phyloP scores from a whole-genome alignment of 1,140 invertebrate genomes.

The Nilaparvata lugens region DNA sequence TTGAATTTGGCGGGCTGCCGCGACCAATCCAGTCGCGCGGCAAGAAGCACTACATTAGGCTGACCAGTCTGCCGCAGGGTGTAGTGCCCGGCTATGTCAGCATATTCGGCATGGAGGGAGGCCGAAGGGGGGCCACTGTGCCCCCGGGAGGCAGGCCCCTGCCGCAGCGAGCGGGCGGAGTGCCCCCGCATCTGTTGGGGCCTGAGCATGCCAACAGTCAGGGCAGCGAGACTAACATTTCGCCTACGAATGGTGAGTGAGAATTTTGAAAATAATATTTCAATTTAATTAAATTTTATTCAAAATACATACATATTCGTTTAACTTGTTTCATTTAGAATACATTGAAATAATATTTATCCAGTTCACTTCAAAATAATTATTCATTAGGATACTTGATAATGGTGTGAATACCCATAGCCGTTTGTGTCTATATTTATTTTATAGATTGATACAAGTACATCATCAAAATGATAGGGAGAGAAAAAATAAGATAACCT shows the following conservation, averaged over 20 bases:
- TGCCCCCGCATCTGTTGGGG: constrained; percentile 13
- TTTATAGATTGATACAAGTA: no score
- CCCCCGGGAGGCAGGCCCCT: constrained; percentile 10
- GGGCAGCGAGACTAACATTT: neutral
- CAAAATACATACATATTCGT: no score
- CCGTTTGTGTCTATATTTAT: no score
- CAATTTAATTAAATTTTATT: neutral
- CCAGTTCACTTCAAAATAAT: no score
- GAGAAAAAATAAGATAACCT: no score
- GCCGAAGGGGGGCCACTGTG: constrained; percentile 27
- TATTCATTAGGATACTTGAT: no score
- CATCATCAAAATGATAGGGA: no score
- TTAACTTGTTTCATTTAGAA: no score
- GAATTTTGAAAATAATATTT: neutral
- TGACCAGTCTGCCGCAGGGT: constrained; percentile 68
- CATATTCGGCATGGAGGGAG: constrained; percentile 57
- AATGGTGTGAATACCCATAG: no score
- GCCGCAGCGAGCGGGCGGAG: neutral
- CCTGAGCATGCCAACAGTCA: neutral
- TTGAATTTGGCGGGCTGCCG: constrained; percentile 85
- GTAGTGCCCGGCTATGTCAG: constrained; percentile 55
- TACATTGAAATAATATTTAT: no score
- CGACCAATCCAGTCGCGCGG: constrained; percentile 73
- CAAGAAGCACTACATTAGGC: constrained; percentile 72
- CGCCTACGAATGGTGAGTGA: neutral